Percentiles rank a stretch among this genome's conserved stretches.
Evolutionary conservation across 2,113 vertebrate genomes (phyloP).

Genomic region (Hypocryptadius cinnamomeus): DNA sequence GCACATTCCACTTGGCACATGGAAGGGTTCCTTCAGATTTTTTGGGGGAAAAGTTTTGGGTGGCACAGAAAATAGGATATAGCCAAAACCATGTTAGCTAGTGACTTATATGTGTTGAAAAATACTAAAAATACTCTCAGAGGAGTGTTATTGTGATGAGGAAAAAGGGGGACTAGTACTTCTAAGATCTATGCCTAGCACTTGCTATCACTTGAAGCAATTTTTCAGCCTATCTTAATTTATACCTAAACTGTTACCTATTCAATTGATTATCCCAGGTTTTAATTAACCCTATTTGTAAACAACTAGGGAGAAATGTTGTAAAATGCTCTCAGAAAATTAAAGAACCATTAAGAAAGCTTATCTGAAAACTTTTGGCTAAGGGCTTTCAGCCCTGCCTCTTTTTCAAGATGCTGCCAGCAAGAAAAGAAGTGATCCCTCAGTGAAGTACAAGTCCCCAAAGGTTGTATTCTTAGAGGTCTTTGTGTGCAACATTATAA

Average conservation of each 20-base stretch:
- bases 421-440: background rate
- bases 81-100: background rate
- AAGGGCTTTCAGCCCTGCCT: background rate
- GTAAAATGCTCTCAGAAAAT: background rate
- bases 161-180: background rate
- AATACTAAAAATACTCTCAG: background rate
- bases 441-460: background rate
- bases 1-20: background rate
- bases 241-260: background rate
- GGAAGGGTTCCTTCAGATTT: background rate
- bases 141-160: background rate
- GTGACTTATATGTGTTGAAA: background rate
- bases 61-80: background rate
- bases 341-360: background rate
- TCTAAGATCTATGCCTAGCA: background rate
- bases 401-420: background rate
- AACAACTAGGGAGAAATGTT: background rate
- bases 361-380: background rate
- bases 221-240: background rate
- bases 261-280: background rate
- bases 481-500: background rate
- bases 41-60: background rate
- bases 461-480: background rate
- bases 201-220: background rate
- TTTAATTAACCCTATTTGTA: background rate